These are phyloP conservation scores for Polymixis flavicincta DNA, from an alignment of 2,888 invertebrate species.

Conservation along the genomic window DNA sequence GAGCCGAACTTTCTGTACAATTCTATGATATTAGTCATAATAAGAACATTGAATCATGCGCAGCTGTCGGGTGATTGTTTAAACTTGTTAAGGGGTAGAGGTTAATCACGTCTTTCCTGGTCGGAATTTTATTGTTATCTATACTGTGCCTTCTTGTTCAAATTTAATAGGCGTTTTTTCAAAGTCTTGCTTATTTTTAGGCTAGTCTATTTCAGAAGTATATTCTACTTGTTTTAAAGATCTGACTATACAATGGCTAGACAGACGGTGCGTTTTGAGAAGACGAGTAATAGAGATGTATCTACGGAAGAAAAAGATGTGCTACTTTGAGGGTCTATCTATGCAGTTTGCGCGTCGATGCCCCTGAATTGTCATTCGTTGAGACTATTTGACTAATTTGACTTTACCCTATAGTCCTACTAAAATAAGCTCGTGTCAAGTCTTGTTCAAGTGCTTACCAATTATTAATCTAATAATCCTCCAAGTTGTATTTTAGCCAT, in stretches of 20 bases:
- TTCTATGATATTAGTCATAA: slow-evolving; percentile 24
- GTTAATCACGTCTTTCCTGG: slow-evolving; percentile 60
- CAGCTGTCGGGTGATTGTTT: slow-evolving; percentile 60
- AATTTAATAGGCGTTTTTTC: slow-evolving; percentile 12
- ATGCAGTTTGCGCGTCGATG: too few species aligned
- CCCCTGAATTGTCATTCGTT: too few species aligned
- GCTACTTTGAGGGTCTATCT: too few species aligned
- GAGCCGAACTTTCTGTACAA: background rate
- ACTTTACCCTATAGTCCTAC: too few species aligned
- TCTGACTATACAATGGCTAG: background rate
- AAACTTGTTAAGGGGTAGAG: slow-evolving; percentile 54
- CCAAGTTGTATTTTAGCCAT: too few species aligned
- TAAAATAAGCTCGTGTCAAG: background rate
- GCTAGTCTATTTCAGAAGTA: background rate
- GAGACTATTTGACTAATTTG: too few species aligned
- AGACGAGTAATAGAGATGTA: background rate
- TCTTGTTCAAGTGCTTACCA: background rate
- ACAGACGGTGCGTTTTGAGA: too few species aligned
- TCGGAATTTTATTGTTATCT: slow-evolving; percentile 26
- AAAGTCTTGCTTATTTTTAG: background rate
- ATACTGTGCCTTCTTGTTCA: slow-evolving; percentile 3
- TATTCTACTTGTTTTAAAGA: background rate
- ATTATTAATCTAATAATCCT: background rate
- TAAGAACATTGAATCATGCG: slow-evolving; percentile 50
- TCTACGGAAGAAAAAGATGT: background rate